Conservation (phyloP, 2,797 vertebrate species). For the Microhierax caerulescens region DNA sequence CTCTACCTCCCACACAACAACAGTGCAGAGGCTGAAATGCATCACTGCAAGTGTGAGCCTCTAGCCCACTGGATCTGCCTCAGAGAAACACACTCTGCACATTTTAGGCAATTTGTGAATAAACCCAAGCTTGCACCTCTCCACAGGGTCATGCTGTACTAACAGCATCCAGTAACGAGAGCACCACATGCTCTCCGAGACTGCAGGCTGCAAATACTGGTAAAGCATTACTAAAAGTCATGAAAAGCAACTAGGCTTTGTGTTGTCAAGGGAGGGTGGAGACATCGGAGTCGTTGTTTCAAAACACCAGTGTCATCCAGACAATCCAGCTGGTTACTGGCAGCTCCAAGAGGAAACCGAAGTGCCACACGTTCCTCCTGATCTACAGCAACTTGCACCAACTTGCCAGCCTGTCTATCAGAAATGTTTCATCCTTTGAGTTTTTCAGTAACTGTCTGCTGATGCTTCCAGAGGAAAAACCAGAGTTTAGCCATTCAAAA, state of each 20-base stretch:
- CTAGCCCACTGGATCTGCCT: background rate
- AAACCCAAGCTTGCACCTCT: background rate
- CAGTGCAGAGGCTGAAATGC: background rate
- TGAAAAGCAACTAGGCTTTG: background rate
- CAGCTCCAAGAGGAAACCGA: background rate
- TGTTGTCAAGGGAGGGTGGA: background rate
- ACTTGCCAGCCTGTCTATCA: background rate
- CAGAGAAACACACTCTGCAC: background rate
- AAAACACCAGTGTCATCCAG: background rate
- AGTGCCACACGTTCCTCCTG: background rate
- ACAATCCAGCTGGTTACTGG: background rate
- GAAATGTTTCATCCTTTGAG: background rate
- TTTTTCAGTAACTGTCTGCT: background rate
- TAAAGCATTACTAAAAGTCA: background rate
- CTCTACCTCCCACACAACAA: background rate
- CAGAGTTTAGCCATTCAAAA: background rate
- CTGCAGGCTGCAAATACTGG: background rate
- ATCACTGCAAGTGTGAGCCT: background rate
- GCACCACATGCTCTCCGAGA: background rate
- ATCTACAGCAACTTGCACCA: conserved; percentile 6
- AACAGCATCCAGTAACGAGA: background rate
- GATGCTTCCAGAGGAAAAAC: background rate
- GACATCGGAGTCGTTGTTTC: background rate
- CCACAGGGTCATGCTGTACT: background rate
- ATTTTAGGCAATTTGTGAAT: background rate